A percentile compares a stretch with the other conserved stretches of the same genome.
These are phyloP conservation scores for Sminthurinus aureus DNA, from an alignment of 2,888 invertebrate species.

Conservation along the genomic window DNA sequence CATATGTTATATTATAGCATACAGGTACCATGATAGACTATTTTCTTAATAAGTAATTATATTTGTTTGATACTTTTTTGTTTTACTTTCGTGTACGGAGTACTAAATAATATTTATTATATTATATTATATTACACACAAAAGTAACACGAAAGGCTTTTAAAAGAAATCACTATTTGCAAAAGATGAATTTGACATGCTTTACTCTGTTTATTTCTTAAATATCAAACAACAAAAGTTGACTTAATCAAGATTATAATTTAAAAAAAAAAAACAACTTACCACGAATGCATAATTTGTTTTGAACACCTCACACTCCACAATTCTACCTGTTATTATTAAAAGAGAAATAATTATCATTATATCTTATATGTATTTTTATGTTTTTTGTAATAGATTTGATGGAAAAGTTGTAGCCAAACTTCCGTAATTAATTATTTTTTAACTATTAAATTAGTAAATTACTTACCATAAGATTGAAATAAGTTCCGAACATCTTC, in stretches of 20 bases:
- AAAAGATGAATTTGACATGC: no score
- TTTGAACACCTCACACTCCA: constrained; percentile 52
- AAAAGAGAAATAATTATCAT: not conserved
- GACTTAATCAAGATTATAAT: no score
- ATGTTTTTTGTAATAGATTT: not conserved
- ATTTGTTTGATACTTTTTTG: no score
- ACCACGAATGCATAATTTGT: constrained; percentile 56
- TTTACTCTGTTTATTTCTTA: not conserved
- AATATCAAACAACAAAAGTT: not conserved
- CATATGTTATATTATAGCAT: not conserved
- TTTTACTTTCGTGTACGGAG: no score
- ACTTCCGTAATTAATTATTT: not conserved
- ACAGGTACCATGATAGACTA: not conserved
- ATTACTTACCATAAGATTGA: constrained; percentile 47
- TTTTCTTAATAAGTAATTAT: no score
- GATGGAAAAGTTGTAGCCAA: not conserved
- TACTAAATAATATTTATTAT: no score
- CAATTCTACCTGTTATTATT: constrained; percentile 33
- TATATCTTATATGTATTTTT: not conserved
- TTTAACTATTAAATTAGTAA: not conserved
- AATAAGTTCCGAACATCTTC: constrained; percentile 48
- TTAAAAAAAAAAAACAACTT: no score
- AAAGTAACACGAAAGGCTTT: no score
- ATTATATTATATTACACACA: no score
- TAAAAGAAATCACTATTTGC: no score